A percentile compares a stretch with the other conserved stretches of the same genome.
Evolutionary conservation across 2,797 vertebrate species (phyloP).

Genomic region (Phataginus tetradactyla): DNA sequence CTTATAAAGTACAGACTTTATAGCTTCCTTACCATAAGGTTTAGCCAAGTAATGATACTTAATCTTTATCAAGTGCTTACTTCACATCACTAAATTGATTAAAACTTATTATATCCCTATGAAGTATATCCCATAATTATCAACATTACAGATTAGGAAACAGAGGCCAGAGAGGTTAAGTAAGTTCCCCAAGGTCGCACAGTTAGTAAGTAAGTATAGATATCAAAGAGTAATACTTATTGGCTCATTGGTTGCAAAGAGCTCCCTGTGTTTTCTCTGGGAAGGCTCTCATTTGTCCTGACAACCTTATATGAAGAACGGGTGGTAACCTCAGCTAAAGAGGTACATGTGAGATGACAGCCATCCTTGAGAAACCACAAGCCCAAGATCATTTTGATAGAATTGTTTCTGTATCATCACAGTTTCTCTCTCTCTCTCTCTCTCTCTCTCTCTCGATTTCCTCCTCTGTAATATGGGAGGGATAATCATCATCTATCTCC

Average conservation of each 20-base stretch:
- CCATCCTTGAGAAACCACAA: not conserved
- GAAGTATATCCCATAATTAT: not conserved
- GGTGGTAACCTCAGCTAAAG: not conserved
- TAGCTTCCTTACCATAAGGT: not conserved
- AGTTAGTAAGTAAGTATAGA: not conserved
- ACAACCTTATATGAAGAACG: not conserved
- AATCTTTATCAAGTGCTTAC: not conserved
- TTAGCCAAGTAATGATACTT: not conserved
- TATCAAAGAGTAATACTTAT: not conserved
- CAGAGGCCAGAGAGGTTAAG: not conserved
- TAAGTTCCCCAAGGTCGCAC: not conserved
- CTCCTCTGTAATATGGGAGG: not conserved
- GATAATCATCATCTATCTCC: not conserved
- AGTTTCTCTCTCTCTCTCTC: not conserved
- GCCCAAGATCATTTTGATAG: not conserved
- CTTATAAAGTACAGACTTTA: not conserved
- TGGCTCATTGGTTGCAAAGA: not conserved
- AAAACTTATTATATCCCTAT: not conserved
- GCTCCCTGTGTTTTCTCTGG: not conserved
- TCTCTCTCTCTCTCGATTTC: not conserved
- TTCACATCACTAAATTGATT: not conserved
- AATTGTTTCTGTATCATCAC: not conserved
- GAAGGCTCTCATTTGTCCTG: not conserved
- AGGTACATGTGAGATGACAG: not conserved
- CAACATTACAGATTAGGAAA: conserved; percentile 5